Evolutionary conservation across 2,113 vertebrate species (phyloP).

Genomic region (Sminthopsis crassicaudata): DNA sequence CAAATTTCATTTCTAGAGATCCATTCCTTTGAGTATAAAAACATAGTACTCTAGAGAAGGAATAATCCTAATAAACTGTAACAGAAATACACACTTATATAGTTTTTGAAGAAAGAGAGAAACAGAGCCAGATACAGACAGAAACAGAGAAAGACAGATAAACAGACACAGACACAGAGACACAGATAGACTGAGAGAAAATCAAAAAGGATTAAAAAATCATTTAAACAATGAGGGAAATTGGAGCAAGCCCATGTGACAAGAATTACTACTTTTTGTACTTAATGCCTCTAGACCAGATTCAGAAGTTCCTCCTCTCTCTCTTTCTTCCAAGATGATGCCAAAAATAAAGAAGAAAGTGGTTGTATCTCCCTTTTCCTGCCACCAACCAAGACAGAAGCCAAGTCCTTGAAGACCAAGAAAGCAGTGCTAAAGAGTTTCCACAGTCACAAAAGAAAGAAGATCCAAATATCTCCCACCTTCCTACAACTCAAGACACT

Average conservation of each 20-base stretch:
- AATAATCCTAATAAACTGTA: neutral
- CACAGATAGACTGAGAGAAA: neutral
- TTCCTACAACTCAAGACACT: neutral
- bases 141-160: neutral
- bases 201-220: neutral
- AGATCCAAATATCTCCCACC: neutral
- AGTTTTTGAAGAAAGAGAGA: neutral
- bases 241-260: neutral
- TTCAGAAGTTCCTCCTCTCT: neutral
- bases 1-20: neutral
- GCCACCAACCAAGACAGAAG: neutral
- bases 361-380: neutral
- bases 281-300: neutral
- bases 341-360: neutral
- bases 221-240: neutral
- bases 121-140: too few relatives aligned
- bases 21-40: neutral
- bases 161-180: neutral
- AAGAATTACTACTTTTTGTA: neutral
- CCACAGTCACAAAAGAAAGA: neutral
- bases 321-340: neutral
- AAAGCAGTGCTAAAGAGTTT: neutral
- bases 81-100: neutral
- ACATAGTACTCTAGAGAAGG: neutral
- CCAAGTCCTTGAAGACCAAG: neutral